A percentile compares a stretch with the other conserved stretches of the same genome.
Conservation (phyloP, 2,888 invertebrate genomes). For the Mellilla xanthometata region DNA sequence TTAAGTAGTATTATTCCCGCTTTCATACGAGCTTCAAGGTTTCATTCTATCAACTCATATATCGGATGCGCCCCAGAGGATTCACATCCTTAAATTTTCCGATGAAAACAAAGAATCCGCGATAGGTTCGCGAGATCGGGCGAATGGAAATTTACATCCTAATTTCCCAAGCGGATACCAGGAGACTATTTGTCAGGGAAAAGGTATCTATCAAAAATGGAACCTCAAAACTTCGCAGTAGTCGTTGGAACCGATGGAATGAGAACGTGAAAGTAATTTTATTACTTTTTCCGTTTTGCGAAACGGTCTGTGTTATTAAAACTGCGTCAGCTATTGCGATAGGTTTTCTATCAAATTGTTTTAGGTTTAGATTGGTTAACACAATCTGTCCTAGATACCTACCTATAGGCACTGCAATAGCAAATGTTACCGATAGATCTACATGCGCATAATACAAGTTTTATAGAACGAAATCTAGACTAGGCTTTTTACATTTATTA, state of each 20-base stretch:
- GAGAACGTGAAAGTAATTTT: constrained; percentile 27
- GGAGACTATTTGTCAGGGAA: constrained; percentile 64
- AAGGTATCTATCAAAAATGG: constrained; percentile 56
- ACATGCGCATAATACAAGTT: no score
- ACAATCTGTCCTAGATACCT: no score
- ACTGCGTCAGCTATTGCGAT: no score
- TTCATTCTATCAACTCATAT: constrained; percentile 38
- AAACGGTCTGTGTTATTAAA: no score
- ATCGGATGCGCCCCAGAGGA: constrained; percentile 51
- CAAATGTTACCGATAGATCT: no score
- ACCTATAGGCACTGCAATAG: no score
- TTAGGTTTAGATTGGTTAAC: no score
- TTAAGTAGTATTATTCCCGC: constrained; percentile 24
- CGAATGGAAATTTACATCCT: constrained; percentile 80
- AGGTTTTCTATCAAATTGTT: no score
- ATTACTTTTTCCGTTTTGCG: constrained; percentile 12
- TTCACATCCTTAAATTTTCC: constrained; percentile 71
- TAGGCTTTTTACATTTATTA: no score
- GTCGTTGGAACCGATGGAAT: constrained; percentile 9
- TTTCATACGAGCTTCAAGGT: constrained; percentile 31
- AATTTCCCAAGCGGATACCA: constrained; percentile 76
- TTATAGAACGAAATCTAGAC: no score
- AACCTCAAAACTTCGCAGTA: constrained; percentile 31
- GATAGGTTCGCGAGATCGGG: constrained; percentile 64
- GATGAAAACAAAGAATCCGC: constrained; percentile 77